phyloP scores from a whole-genome alignment of 2,888 invertebrate genomes.

The Microctonus hyperodae region DNA sequence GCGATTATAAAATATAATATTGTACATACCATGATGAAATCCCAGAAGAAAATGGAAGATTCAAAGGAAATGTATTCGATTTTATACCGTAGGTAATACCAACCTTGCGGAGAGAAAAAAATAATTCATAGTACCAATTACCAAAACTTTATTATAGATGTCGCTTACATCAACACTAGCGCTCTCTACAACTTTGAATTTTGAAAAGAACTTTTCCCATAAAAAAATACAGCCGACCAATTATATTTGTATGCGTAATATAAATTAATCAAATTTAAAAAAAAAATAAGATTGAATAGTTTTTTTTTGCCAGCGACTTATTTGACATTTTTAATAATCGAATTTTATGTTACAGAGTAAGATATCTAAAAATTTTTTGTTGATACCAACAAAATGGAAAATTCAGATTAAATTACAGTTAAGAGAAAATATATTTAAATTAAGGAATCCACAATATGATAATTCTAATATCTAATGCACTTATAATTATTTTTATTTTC shows the following conservation, averaged over 20 bases:
- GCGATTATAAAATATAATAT: constrained; percentile 33
- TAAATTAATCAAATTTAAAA: no score
- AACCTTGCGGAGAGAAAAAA: neutral
- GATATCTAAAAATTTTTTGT: neutral
- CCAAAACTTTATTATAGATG: neutral
- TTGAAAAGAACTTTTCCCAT: no score
- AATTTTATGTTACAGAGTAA: neutral
- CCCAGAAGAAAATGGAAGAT: constrained; percentile 53
- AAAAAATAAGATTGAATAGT: no score
- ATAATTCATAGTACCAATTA: neutral
- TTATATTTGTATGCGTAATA: no score
- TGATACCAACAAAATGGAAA: neutral
- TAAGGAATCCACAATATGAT: neutral
- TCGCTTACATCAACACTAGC: no score
- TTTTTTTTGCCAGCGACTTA: no score
- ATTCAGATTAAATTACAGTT: neutral
- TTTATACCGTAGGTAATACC: neutral
- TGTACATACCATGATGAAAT: constrained; percentile 48
- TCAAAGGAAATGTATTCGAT: neutral
- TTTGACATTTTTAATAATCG: neutral
- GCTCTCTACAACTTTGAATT: no score
- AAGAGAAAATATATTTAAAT: neutral
- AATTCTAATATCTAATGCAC: neutral
- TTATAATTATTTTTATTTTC: neutral
- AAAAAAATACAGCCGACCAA: no score